Evolutionary conservation across 2,797 vertebrate genomes (phyloP), one percentile per base, ranked within the genome.

Genomic region (Nannoperca australis): DNA sequence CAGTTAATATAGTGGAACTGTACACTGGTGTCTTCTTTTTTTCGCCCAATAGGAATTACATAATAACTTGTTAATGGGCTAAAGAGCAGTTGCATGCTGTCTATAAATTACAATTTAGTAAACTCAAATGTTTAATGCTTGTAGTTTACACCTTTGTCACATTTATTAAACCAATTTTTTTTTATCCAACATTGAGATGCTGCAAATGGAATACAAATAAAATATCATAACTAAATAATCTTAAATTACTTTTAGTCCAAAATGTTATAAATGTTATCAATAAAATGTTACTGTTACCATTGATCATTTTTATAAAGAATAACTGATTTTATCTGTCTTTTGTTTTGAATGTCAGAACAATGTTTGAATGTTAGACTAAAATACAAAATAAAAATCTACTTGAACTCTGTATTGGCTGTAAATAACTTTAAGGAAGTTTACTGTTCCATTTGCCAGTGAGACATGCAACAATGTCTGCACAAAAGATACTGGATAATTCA

Each of bases 401-500:
- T n/a, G 1, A 14, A 34, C 6, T 47, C 66, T 55, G 42, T 13
- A 56, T 27, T 24, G 12, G 17, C 3, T 58, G 56, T 58, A 56
- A 22, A 69, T 61, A 17, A 12, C 12, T 38, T 55, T 59, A 8
- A 22, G 2, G 14, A 10, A 1, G 2, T 42, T 44, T n/a, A 11
- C 4, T 13, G 2, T 60, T 70, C 12, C 3, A 6, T 54, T 42
- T 49, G 44, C 27, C 5, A 20, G 20, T 38, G 47, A 67, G 44
- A 59, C 76, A 71, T 1, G 49, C 42, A 50, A n/a, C 22, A 36
- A 53, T 67, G 9, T 61, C 8, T 54, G 12, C 56, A 51, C 44
- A 49, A 4, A 38, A 45, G 14, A 73, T 17, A 34, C 32, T 47
- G 20, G 58, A 38, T 54, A 40, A 63, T 64, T 69, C 3, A 27